phyloP scores from a whole-genome alignment of 2,113 vertebrate genomes.

The Nannobrachium achirus region DNA sequence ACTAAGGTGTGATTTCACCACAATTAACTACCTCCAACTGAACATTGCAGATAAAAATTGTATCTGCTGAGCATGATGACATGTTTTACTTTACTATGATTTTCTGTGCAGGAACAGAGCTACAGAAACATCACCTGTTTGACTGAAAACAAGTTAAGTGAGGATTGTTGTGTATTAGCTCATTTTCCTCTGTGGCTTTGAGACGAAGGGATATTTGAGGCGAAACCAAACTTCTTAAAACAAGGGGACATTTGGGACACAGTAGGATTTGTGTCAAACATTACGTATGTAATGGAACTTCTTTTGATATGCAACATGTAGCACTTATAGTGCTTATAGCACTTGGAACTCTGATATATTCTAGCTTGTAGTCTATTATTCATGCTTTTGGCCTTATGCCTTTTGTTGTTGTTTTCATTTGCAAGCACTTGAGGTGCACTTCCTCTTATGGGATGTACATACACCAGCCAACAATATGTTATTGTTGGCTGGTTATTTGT shows the following conservation, averaged over 20 bases:
- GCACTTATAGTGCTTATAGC: no score
- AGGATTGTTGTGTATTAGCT: no score
- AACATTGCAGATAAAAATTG: constrained; percentile 44
- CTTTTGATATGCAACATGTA: constrained; percentile 24
- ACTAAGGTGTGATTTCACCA: constrained; percentile 82
- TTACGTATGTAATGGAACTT: constrained; percentile 1
- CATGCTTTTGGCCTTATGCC: constrained; percentile 22
- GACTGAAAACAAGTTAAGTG: no score
- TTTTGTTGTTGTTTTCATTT: no score
- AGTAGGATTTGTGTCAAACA: constrained; percentile 44
- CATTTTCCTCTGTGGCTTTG: constrained; percentile 14
- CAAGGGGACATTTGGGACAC: constrained; percentile 32
- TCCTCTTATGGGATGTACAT: constrained; percentile 11
- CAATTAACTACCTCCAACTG: background rate
- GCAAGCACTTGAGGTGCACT: constrained; percentile 52
- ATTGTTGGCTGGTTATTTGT: no score
- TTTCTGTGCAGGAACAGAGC: constrained; percentile 23
- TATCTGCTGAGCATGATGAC: constrained; percentile 30
- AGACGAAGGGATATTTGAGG: constrained; percentile 14
- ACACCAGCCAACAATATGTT: constrained; percentile 32
- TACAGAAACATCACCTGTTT: background rate
- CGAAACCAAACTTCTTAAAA: constrained; percentile 32
- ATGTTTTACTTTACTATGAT: constrained; percentile 25
- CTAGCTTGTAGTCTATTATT: constrained; percentile 12
- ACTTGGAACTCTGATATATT: constrained; percentile 18